Evolutionary conservation across 2,113 vertebrate genomes (phyloP).

Genomic region (Pangasianodon hypophthalmus): DNA sequence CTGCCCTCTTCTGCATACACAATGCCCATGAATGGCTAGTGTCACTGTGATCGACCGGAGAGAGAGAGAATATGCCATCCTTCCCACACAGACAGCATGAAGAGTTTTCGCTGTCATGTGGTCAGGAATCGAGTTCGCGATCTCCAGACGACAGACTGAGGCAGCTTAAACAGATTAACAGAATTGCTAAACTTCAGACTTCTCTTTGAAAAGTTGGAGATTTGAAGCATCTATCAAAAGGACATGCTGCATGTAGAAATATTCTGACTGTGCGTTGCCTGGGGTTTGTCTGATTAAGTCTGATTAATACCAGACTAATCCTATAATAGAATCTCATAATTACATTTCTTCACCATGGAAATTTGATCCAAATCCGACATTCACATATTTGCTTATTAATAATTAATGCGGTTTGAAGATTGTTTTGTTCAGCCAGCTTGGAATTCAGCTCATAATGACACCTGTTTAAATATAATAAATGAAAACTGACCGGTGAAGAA

Average conservation of each 20-base stretch:
- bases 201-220: background rate
- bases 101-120: too few relatives aligned
- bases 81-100: too few relatives aligned
- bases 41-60: too few relatives aligned
- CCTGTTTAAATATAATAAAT: background rate
- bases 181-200: too few relatives aligned
- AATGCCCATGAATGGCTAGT: too few relatives aligned
- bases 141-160: too few relatives aligned
- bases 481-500: background rate
- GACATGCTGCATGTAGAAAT: background rate
- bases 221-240: background rate
- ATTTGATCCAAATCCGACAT: background rate
- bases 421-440: background rate
- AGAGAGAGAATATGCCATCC: too few relatives aligned
- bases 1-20: too few relatives aligned
- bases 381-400: conserved; percentile 17
- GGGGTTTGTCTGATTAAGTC: background rate
- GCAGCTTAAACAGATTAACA: too few relatives aligned
- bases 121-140: too few relatives aligned
- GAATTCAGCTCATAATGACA: background rate
- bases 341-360: background rate
- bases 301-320: background rate
- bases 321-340: background rate
- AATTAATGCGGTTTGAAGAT: background rate
- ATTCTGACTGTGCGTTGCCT: background rate